phyloP scores from a whole-genome alignment of 2,888 invertebrate genomes.

The Ochropleura leucogaster region DNA sequence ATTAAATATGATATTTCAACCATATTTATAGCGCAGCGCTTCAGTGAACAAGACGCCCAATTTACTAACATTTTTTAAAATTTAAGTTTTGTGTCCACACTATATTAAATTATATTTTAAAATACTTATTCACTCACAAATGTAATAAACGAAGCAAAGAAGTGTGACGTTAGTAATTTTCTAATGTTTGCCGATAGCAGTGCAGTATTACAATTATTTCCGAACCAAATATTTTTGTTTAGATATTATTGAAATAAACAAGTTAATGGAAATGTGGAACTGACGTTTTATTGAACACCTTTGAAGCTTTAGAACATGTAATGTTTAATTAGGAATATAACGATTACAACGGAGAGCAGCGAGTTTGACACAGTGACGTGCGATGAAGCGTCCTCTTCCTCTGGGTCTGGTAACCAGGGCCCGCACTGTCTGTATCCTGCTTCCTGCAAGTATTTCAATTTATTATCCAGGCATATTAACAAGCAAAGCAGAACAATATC shows the following conservation, averaged over 20 bases:
- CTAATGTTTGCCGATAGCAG: slow-evolving; percentile 69
- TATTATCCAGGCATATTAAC: background rate
- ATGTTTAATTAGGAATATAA: slow-evolving; percentile 36
- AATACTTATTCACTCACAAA: background rate
- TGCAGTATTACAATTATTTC: slow-evolving; percentile 82
- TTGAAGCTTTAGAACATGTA: slow-evolving; percentile 36
- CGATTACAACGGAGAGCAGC: slow-evolving; percentile 36
- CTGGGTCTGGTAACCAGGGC: slow-evolving; percentile 83
- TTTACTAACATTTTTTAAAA: slow-evolving; percentile 1
- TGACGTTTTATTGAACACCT: slow-evolving; percentile 70
- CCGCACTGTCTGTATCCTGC: slow-evolving; percentile 87
- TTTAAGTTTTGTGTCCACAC: too few species aligned
- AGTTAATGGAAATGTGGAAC: slow-evolving; percentile 74
- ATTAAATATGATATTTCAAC: background rate
- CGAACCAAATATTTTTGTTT: slow-evolving; percentile 83
- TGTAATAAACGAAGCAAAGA: slow-evolving; percentile 19
- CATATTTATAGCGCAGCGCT: background rate
- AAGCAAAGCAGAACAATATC: background rate
- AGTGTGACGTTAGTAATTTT: slow-evolving; percentile 13
- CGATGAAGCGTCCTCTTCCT: slow-evolving; percentile 66
- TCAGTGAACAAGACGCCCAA: slow-evolving; percentile 8
- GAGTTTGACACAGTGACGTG: slow-evolving; percentile 30
- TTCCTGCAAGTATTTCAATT: slow-evolving; percentile 75
- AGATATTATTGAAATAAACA: slow-evolving; percentile 76
- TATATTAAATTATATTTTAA: slow-evolving; percentile 11